Percentiles rank a stretch among this genome's conserved stretches.
phyloP scores from a whole-genome alignment of 2,888 invertebrate species.

The Dermolepida albohirtum region DNA sequence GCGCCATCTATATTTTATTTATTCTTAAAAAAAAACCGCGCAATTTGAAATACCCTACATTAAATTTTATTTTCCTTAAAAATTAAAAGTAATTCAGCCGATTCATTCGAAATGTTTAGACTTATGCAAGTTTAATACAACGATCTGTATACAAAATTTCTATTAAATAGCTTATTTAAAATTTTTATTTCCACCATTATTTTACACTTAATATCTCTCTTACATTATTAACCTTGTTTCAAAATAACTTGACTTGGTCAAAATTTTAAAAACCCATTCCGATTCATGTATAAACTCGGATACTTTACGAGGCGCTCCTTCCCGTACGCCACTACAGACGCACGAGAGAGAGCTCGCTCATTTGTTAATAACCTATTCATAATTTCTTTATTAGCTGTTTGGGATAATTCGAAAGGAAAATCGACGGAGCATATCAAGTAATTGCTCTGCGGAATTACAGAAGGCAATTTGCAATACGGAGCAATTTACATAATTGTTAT shows the following conservation, averaged over 20 bases:
- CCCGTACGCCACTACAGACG: background rate
- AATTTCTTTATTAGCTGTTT: conserved; percentile 35
- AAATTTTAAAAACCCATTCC: conserved; percentile 16
- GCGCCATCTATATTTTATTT: too few relatives aligned
- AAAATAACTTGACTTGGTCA: background rate
- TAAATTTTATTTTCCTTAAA: too few relatives aligned
- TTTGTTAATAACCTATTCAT: conserved; percentile 33
- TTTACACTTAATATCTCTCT: too few relatives aligned
- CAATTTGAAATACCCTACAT: too few relatives aligned
- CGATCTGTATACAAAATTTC: too few relatives aligned
- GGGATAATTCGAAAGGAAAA: conserved; percentile 36
- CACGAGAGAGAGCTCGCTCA: conserved; percentile 17
- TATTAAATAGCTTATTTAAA: too few relatives aligned
- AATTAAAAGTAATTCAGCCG: too few relatives aligned
- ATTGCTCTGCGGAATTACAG: conserved; percentile 25
- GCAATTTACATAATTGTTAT: conserved; percentile 34
- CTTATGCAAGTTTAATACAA: too few relatives aligned
- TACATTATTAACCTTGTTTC: too few relatives aligned
- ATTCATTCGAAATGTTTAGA: too few relatives aligned
- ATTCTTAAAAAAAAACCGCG: too few relatives aligned
- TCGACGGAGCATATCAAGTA: conserved; percentile 34
- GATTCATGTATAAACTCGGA: background rate
- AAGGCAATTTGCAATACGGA: conserved; percentile 25
- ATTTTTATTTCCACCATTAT: too few relatives aligned
- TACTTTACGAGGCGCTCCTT: background rate